phyloP scores from a whole-genome alignment of 1,140 invertebrate genomes.

The Pogonomyrmex californicus region DNA sequence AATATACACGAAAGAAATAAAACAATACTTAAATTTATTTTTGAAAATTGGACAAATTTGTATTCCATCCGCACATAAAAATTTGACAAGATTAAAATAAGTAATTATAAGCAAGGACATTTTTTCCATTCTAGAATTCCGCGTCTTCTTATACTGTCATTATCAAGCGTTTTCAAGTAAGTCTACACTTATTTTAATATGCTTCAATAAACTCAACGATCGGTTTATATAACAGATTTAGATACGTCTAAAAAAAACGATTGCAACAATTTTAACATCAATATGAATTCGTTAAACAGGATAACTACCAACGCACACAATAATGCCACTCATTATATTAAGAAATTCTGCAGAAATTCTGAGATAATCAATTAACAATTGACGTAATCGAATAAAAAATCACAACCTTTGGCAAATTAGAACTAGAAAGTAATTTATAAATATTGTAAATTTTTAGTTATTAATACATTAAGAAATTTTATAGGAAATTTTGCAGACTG shows the following conservation, averaged over 20 bases:
- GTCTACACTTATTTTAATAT: constrained; percentile 31
- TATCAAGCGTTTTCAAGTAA: constrained; percentile 23
- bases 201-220: constrained; percentile 9
- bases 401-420: background rate
- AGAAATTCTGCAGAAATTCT: background rate
- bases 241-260: background rate
- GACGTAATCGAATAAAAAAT: background rate
- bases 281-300: constrained; percentile 1
- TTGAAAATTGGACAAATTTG: background rate
- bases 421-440: background rate
- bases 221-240: background rate
- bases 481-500: background rate
- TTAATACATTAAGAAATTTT: background rate
- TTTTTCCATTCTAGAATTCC: background rate
- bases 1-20: background rate
- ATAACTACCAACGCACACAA: constrained; percentile 12
- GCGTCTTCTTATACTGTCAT: background rate
- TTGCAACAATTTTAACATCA: constrained; percentile 23
- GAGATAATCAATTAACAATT: constrained; percentile 1
- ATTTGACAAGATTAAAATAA: background rate
- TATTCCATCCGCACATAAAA: background rate
- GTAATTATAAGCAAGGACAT: background rate
- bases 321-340: background rate
- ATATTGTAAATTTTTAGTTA: constrained; percentile 1
- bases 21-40: constrained; percentile 8